phyloP scores from a whole-genome alignment of 2,797 vertebrate species.

The Alcedo quadribrachys region DNA sequence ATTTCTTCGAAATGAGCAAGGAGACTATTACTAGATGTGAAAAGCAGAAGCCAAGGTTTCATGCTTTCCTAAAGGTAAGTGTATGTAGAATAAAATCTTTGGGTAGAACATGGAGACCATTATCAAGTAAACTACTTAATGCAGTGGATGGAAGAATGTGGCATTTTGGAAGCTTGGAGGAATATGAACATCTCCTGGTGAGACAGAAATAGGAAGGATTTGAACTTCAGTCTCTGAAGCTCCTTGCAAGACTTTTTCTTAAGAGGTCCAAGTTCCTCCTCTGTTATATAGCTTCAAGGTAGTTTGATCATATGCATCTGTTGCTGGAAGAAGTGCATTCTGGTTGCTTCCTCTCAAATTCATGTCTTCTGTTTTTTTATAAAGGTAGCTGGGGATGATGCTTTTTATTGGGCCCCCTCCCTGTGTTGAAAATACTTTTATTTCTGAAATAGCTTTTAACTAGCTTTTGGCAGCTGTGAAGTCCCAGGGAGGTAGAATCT shows the following conservation, averaged over 20 bases:
- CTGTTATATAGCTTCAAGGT: background rate
- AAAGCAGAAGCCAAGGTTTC: constrained; percentile 96
- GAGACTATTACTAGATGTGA: constrained; percentile 96
- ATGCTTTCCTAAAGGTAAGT: constrained; percentile 95
- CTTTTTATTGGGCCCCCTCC: background rate
- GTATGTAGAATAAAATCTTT: background rate
- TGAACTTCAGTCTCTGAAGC: background rate
- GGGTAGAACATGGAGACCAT: background rate
- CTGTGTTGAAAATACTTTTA: background rate
- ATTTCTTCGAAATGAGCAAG: constrained; percentile 99
- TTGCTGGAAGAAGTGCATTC: background rate
- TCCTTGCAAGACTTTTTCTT: background rate
- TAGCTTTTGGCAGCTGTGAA: background rate
- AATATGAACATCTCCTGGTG: background rate
- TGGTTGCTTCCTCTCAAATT: background rate
- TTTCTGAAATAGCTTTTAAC: constrained; percentile 32
- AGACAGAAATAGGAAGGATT: background rate
- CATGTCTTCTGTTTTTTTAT: background rate
- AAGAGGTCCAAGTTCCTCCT: background rate
- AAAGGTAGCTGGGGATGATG: background rate
- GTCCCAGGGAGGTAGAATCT: background rate
- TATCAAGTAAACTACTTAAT: background rate
- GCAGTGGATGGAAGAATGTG: background rate
- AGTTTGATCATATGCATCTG: background rate
- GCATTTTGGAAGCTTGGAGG: background rate